These are phyloP conservation scores for Salvelinus sp. DNA, from an alignment of 2,113 vertebrate genomes.

Conservation along the genomic window DNA sequence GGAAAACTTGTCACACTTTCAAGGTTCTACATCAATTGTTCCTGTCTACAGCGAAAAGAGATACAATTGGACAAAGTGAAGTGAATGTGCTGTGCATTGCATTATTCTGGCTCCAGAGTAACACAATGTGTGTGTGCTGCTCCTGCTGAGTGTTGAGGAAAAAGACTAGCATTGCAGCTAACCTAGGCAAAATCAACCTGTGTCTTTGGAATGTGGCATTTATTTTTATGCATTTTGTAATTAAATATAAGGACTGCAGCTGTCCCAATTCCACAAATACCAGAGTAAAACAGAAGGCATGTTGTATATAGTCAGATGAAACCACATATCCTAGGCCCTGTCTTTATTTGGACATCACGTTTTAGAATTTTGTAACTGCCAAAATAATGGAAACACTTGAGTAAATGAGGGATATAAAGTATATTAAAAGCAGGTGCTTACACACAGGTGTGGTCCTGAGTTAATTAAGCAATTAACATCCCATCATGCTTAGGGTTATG, in stretches of 20 bases:
- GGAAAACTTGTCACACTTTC: slow-evolving; percentile 43
- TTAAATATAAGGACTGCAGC: not conserved
- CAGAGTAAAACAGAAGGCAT: not conserved
- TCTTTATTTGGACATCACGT: not conserved
- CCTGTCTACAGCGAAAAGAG: slow-evolving; percentile 7
- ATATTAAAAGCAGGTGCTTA: no score
- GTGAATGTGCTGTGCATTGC: not conserved
- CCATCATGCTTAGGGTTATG: no score
- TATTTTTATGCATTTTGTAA: not conserved
- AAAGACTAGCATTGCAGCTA: not conserved
- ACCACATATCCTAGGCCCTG: not conserved
- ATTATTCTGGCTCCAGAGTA: not conserved
- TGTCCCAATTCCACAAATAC: slow-evolving; percentile 5
- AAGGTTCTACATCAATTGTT: not conserved
- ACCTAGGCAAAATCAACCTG: not conserved
- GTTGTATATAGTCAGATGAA: not conserved
- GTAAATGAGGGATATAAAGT: no score
- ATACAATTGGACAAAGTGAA: slow-evolving; percentile 7
- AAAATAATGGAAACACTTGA: no score
- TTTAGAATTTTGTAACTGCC: not conserved
- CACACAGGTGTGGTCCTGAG: no score
- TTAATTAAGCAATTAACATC: no score
- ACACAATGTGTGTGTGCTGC: not conserved
- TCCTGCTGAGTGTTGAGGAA: not conserved
- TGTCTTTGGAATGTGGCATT: not conserved